Evolutionary conservation across 2,888 invertebrate genomes (phyloP).

Genomic region (Malthinus flaveolus): DNA sequence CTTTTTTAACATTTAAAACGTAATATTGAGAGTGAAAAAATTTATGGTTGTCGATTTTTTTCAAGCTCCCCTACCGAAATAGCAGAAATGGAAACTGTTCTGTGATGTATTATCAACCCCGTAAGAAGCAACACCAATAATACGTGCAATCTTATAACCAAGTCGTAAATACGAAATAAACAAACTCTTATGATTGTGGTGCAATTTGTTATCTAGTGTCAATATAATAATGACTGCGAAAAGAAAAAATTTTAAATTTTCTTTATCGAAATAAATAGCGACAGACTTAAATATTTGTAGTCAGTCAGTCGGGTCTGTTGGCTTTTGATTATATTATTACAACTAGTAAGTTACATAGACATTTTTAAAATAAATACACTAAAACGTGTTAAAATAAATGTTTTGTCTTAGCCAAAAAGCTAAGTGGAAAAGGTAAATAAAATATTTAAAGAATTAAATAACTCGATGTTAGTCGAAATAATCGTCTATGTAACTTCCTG

Average conservation of each 20-base stretch:
- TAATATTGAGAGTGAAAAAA: not conserved
- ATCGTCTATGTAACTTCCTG: conserved; percentile 40
- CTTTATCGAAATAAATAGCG: conserved; percentile 13
- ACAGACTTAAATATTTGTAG: conserved; percentile 15
- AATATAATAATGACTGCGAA: conserved; percentile 20
- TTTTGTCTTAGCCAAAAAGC: not conserved
- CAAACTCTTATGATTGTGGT: conserved; percentile 54
- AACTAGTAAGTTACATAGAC: conserved; percentile 35
- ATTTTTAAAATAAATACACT: not conserved
- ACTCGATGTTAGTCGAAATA: not conserved
- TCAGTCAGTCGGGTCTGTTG: conserved; percentile 20
- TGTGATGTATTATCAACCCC: conserved; percentile 63
- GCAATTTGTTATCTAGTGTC: conserved; percentile 49
- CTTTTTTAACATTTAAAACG: not conserved
- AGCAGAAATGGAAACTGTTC: conserved; percentile 92
- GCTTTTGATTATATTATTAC: conserved; percentile 38
- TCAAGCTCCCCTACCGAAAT: conserved; percentile 62
- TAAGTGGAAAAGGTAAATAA: not conserved
- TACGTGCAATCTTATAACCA: conserved; percentile 12
- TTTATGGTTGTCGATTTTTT: not conserved
- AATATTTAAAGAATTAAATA: not conserved
- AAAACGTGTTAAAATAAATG: not conserved
- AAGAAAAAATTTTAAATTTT: conserved; percentile 15
- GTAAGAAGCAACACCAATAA: conserved; percentile 37
- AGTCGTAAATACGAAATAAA: conserved; percentile 11